Evolutionary conservation across 2,113 vertebrate species (phyloP), one percentile per base, ranked within the genome.

Genomic region (Neoarius graeffei): DNA sequence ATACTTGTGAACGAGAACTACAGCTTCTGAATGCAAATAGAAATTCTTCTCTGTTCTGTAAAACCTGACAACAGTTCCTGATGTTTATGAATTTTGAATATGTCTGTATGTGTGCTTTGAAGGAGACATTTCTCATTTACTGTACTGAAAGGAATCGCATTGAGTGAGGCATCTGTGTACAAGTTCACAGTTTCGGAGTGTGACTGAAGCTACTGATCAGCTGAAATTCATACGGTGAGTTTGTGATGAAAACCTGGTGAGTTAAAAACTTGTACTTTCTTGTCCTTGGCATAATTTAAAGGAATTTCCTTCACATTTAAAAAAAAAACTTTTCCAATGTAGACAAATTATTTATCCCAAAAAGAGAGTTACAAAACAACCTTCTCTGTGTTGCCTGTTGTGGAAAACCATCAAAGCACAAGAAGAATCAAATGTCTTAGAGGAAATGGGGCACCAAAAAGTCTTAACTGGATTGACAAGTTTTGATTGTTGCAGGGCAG

Each of bases 361-460:
- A 87, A 88, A 71, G 64, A 83, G 74, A 57, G 77, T 67, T 84
- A 85, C 67, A 77, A 59, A 79, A 85, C 89, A 60, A 92, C 84
- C 86, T 64, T 83, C 59, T 52, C 66, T 52, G 77, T 81, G 60
- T 80, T 82, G 66, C 90, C 25, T 67, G n/a, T 76, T 85, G 62
- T 83, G 62, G 54, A 90, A 91, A 89, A 89, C 59, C 91, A 92
- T 90, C 84, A 91, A 88, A 91, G 83, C 60, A 30, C 30, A 74
- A 69, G 64, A 76, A 89, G 92, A 89, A 54, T 86, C 30, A 81
- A 90, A 88, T 30, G 13, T 66, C 13, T n/a, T 56, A 88, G 30
- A 86, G 8, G 59, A 42, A 80, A 81, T n/a, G 35, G n/a, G 19
- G 11, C n/a, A 48, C 48, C 20, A 59, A 88, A 88, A 27, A 69